Conservation (phyloP, 35 echinoderm and acorn worm genomes). For the Eucidaris tribuloides region DNA sequence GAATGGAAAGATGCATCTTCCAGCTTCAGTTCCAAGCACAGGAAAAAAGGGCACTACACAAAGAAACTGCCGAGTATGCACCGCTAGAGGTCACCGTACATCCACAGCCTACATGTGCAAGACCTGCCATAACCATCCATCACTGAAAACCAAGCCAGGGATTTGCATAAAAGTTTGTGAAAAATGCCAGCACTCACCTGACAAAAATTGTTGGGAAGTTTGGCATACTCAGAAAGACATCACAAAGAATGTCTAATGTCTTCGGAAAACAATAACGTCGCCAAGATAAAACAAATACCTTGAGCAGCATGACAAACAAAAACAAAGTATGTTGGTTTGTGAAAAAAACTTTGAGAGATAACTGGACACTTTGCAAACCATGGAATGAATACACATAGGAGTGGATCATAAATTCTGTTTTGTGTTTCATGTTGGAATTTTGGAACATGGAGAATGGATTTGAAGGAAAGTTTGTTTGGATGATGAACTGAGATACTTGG, state of each 20-base stretch:
- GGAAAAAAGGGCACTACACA: neutral
- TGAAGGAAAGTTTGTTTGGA: neutral
- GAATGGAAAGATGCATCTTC: constrained; percentile 3
- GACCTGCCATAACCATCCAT: neutral
- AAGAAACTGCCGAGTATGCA: neutral
- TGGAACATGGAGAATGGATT: neutral
- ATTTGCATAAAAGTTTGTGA: neutral
- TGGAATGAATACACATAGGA: neutral
- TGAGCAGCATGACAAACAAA: neutral
- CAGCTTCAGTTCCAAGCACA: neutral
- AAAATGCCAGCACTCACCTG: neutral
- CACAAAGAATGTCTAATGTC: neutral
- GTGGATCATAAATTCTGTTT: neutral
- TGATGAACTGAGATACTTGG: neutral
- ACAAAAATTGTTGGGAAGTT: neutral
- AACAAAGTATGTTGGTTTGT: too few species aligned
- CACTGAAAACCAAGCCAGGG: neutral
- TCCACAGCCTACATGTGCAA: neutral
- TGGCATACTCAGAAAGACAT: constrained; percentile 5
- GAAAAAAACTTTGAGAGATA: neutral
- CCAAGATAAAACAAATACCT: neutral
- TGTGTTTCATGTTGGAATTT: neutral
- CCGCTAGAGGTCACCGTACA: neutral
- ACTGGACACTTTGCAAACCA: neutral
- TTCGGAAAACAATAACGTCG: neutral